Conservation (phyloP, 2,113 vertebrate species). For the Hemiscyllium ocellatum region DNA sequence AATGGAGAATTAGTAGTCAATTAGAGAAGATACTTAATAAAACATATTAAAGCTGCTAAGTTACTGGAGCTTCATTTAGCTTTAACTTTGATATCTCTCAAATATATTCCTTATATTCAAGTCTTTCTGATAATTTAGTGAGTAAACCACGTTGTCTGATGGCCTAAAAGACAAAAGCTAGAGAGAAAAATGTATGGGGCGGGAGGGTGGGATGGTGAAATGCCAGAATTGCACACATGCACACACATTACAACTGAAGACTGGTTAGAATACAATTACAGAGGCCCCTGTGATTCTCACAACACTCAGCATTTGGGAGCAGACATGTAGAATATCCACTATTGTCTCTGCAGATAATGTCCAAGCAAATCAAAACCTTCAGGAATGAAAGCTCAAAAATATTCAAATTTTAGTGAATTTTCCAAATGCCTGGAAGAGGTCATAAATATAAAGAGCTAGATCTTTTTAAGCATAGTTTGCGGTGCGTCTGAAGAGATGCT, state of each 20-base stretch:
- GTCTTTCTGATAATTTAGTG: neutral
- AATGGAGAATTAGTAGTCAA: too few species aligned
- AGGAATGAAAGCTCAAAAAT: neutral
- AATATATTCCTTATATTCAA: neutral
- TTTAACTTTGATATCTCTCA: neutral
- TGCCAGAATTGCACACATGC: neutral
- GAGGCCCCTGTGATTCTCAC: neutral
- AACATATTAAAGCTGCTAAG: neutral
- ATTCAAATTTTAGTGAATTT: neutral
- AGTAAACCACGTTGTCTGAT: neutral
- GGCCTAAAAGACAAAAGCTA: neutral
- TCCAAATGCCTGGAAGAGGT: neutral
- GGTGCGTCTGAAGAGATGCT: neutral
- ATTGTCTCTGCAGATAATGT: neutral
- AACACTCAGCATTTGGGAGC: neutral
- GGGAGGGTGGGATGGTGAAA: too few species aligned
- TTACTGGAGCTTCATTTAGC: neutral
- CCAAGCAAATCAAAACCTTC: neutral
- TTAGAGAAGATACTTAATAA: too few species aligned
- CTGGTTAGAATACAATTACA: neutral
- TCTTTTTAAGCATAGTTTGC: neutral
- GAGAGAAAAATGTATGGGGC: too few species aligned
- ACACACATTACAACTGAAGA: neutral
- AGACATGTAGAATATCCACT: neutral
- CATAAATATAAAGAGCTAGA: neutral